Base-by-base conservation (phyloP, 1,140 invertebrate genomes). In the Pachypsylla venusta region DNA sequence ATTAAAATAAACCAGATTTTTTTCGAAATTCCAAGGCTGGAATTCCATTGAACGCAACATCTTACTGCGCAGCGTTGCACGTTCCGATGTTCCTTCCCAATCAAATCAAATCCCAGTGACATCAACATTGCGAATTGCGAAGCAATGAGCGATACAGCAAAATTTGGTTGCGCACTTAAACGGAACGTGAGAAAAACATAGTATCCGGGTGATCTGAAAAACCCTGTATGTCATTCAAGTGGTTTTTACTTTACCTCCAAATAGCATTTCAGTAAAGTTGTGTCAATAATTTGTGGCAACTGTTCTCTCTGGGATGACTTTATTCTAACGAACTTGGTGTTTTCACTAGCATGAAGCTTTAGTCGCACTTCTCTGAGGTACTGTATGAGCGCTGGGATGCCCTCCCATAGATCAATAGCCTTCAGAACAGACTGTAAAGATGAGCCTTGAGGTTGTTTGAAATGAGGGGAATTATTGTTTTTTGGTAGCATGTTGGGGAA, bases 221-320 rank as follows among this genome's bases (percentile, higher is more conserved):
- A n/a, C n/a, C n/a, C n/a, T n/a, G n/a, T n/a, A n/a, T n/a, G n/a
- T n/a, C n/a, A n/a, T n/a, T n/a, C n/a, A n/a, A n/a, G n/a, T n/a
- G n/a, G n/a, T n/a, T n/a, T n/a, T n/a, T n/a, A n/a, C 62, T 35
- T 66, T 73, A 89, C 87, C 79, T 91, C 84, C 54, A 98, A 76
- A 75, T 97, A 98, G 71, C 93, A 97, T 70, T 98, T 98, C 0
- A 98, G 74, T 48, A 98, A 71, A 1, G 93, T 96, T 2, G 93
- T 98, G 69, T 98, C 95, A 62, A 98, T 94, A 40, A 97, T 90
- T 73, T 94, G 91, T 20, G 93, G 70, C 27, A 95, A 75, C 63
- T 93, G 80, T 56, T 76, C 61, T 40, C 55, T 58, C 22, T 62
- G 58, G 19, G 28, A 48, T 48, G 24, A 22, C n/a, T 48, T 48